Evolutionary conservation across 2,797 vertebrate species (phyloP).

Genomic region (Calcarius lapponicus): DNA sequence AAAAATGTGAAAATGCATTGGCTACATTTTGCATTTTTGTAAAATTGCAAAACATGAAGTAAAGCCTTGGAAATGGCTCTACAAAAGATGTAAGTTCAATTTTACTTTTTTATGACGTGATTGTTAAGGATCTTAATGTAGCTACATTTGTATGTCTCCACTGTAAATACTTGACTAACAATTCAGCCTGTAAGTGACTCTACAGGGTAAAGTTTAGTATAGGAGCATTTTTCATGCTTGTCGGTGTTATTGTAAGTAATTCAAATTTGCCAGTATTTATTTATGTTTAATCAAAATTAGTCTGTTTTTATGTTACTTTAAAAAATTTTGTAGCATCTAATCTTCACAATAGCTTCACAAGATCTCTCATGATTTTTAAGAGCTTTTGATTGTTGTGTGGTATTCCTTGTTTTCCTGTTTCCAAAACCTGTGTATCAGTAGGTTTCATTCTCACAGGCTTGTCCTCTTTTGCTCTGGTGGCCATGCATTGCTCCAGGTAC

Average conservation of each 20-base stretch:
- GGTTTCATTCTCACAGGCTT: not conserved
- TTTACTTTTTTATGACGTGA: not conserved
- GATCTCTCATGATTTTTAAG: not conserved
- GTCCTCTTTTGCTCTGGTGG: not conserved
- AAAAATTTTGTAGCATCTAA: not conserved
- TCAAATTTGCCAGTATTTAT: not conserved
- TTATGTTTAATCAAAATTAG: not conserved
- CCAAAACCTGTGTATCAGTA: not conserved
- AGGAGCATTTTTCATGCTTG: not conserved
- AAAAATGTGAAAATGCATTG: conserved; percentile 3
- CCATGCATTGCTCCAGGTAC: not conserved
- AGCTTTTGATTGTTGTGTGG: not conserved
- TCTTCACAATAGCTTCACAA: not conserved
- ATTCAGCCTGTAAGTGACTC: not conserved
- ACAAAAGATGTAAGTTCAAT: conserved; percentile 32
- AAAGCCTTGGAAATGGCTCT: conserved; percentile 35
- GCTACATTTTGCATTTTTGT: not conserved
- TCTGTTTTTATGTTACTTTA: not conserved
- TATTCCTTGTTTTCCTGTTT: not conserved
- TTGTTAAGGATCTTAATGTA: not conserved
- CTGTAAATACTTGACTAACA: not conserved
- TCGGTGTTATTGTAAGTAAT: not conserved
- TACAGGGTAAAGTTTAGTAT: not conserved
- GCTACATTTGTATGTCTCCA: not conserved
- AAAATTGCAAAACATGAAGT: not conserved